A percentile compares a stretch with the other conserved stretches of the same genome.
Evolutionary conservation across 2,888 invertebrate genomes (phyloP).

Genomic region (Emmelina monodactyla): DNA sequence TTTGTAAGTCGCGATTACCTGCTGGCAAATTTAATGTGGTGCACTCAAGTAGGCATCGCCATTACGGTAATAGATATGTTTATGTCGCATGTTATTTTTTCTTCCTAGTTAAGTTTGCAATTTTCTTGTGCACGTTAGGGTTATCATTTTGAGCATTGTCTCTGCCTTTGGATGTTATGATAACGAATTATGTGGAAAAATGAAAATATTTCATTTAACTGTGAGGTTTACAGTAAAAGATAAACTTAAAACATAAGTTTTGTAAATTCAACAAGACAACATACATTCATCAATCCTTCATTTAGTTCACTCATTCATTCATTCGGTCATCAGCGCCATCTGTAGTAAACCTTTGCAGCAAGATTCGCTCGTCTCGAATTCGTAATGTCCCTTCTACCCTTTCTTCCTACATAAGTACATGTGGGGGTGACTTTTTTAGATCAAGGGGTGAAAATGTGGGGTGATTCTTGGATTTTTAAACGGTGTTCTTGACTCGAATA

Average conservation of each 20-base stretch:
- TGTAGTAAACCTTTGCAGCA: no score
- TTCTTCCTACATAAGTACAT: conserved; percentile 59
- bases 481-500: conserved; percentile 60
- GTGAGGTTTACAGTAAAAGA: no score
- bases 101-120: neutral
- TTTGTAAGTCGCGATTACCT: conserved; percentile 21
- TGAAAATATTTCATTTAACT: no score
- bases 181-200: no score
- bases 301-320: no score
- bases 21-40: conserved; percentile 11
- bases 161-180: no score
- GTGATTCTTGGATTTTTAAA: conserved; percentile 53
- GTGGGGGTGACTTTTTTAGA: conserved; percentile 63
- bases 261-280: no score
- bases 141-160: no score
- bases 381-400: conserved; percentile 59
- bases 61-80: conserved; percentile 4
- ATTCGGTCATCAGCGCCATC: conserved; percentile 66
- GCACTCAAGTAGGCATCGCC: conserved; percentile 5
- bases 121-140: neutral
- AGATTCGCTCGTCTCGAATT: conserved; percentile 60
- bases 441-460: conserved; percentile 60
- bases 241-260: no score
- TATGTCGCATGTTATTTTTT: neutral
- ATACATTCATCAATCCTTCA: no score